These are phyloP conservation scores for Drosophila neutralis DNA, from an alignment of 2,888 invertebrate genomes.

Conservation along the genomic window DNA sequence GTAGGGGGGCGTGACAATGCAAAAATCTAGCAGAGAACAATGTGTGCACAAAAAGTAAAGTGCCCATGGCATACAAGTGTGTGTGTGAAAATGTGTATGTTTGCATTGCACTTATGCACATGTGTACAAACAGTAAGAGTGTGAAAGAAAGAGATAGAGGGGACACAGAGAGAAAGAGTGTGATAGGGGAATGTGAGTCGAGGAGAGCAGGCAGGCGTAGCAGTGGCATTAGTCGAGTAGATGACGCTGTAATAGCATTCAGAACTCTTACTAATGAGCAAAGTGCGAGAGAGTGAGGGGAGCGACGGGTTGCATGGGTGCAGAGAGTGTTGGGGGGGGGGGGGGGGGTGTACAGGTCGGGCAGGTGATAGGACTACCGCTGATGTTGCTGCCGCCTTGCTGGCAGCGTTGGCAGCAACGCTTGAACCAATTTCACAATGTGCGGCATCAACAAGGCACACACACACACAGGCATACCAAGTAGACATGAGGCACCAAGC, in stretches of 20 bases:
- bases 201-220: conserved; percentile 1
- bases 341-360: conserved; percentile 17
- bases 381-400: conserved; percentile 55
- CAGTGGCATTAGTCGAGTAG: conserved; percentile 70
- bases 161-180: background rate
- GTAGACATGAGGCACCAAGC: conserved; percentile 12
- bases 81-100: conserved; percentile 49
- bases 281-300: conserved; percentile 33
- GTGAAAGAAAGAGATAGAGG: conserved; percentile 5
- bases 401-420: conserved; percentile 70
- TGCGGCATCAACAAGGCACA: conserved; percentile 47
- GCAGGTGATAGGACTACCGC: conserved; percentile 52
- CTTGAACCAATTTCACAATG: conserved; percentile 79
- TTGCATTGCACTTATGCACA: conserved; percentile 75
- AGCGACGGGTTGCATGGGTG: conserved; percentile 3
- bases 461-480: conserved; percentile 9
- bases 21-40: conserved; percentile 53
- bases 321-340: background rate
- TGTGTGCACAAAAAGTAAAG: conserved; percentile 66
- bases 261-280: conserved; percentile 83
- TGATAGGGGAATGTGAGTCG: background rate
- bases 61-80: conserved; percentile 45
- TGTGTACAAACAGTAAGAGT: conserved; percentile 59
- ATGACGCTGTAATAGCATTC: conserved; percentile 78
- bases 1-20: conserved; percentile 32